Evolutionary conservation across 1,140 invertebrate species (phyloP), one percentile per base, ranked within the genome.

Genomic region (Phenacoccus solenopsis): DNA sequence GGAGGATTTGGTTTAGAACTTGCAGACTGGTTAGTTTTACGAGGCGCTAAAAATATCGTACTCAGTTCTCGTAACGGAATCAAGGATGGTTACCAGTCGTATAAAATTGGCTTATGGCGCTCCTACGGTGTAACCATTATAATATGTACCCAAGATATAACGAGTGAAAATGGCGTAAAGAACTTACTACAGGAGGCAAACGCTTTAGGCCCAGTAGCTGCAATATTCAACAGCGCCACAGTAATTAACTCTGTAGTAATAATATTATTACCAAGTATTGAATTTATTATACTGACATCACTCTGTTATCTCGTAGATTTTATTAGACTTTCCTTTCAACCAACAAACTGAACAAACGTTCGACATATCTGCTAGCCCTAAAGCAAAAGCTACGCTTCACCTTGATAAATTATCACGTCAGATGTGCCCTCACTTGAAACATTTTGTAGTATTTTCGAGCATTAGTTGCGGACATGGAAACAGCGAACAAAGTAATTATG

Each of bases 381-480:
- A 88, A 79, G 83, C 84, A 1, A 28, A 77, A 7, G 84, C 84
- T 1, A 87, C 86, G 0, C 80, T 82, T 75, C 76, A 88, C 76
- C 77, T 96, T 30, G 94, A 97, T 77, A 75, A 77, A 0, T 84
- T 83, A 0, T 90, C 90, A 0, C 82, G 94, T 24, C 81, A 84
- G 69, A 76, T 88, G 32, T 91, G 90, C 73, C 85, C 89, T 0
- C 80, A 89, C 57, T 78, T 96, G 67, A 91, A 96, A 73, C 91
- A 94, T 79, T 98, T 97, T 76, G 90, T 95, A 10, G 89, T 91
- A 27, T 96, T 95, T 78, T 95, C 93, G 1, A 93, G 90, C 59
- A 88, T 94, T 2, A 88, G 87, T 27, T 93, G 91, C 78, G 92
- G 92, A 3, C 83, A 90, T 61, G 93, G 93, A 72, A 94, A 95